phyloP scores from a whole-genome alignment of 2,797 vertebrate genomes.

The Semaprochilodus insignis region DNA sequence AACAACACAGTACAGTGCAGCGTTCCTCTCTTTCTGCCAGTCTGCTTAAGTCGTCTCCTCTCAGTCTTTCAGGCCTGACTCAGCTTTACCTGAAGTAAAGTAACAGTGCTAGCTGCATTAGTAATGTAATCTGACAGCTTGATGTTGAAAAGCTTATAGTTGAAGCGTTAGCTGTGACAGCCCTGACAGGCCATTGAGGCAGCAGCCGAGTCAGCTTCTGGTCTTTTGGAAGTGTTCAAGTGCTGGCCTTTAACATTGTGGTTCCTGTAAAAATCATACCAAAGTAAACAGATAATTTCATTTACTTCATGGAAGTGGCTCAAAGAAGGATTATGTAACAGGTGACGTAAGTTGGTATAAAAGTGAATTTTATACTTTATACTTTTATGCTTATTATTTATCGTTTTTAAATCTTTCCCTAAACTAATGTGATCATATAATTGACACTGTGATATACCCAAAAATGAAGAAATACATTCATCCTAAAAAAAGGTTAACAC shows the following conservation, averaged over 20 bases:
- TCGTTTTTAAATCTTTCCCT: no score
- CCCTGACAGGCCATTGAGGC: background rate
- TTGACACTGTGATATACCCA: no score
- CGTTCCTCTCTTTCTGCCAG: no score
- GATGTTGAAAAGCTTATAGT: background rate
- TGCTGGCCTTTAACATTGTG: background rate
- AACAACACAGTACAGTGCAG: no score
- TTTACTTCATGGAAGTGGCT: no score
- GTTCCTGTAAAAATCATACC: background rate
- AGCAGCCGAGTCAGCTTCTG: background rate
- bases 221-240: background rate
- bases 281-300: background rate
- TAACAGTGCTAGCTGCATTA: background rate
- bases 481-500: no score
- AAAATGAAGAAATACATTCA: no score
- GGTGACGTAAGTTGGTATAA: no score
- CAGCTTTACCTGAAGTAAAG: background rate
- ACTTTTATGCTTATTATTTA: no score
- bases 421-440: no score
- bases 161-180: background rate
- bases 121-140: background rate
- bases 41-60: slow-evolving; percentile 25
- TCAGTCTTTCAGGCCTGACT: background rate
- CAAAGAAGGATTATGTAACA: background rate
- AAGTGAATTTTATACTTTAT: no score